phyloP scores from a whole-genome alignment of 2,113 vertebrate genomes.

The Hirundichthys speculiger region DNA sequence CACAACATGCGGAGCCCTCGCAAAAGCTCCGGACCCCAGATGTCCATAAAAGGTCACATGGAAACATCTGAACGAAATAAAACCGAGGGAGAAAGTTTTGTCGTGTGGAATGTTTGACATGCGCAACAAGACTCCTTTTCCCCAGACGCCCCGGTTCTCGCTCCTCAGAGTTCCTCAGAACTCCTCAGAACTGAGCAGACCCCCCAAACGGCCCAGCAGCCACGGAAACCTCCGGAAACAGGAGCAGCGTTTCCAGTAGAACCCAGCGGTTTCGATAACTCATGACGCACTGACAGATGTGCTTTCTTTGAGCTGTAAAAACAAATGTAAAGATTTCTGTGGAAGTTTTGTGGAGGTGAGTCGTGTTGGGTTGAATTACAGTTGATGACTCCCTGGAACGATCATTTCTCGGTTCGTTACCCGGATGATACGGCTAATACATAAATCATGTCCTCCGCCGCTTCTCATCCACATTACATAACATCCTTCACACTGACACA shows the following conservation, averaged over 20 bases:
- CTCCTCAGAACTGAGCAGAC: background rate
- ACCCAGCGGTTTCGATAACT: conserved; percentile 3
- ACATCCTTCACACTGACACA: background rate
- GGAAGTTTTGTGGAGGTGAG: too few species aligned
- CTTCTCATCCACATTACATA: background rate
- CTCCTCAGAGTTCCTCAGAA: conserved; percentile 2
- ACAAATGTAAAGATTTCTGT: too few species aligned
- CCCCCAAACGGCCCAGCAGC: background rate
- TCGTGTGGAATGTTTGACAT: conserved; percentile 52
- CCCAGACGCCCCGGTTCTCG: conserved; percentile 19
- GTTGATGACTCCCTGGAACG: too few species aligned
- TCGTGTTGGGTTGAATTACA: too few species aligned
- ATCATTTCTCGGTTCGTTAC: too few species aligned
- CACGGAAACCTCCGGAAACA: background rate
- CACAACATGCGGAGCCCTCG: conserved; percentile 7
- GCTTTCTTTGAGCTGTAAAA: background rate
- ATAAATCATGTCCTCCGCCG: background rate
- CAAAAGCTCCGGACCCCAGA: conserved; percentile 27
- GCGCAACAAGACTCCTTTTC: conserved; percentile 42
- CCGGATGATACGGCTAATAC: too few species aligned
- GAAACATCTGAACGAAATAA: conserved; percentile 34
- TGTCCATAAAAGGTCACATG: conserved; percentile 70
- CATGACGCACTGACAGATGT: too few species aligned
- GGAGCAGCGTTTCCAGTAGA: background rate
- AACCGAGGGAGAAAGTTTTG: conserved; percentile 11